phyloP scores from a whole-genome alignment of 2,113 vertebrate species.

The Athene noctua region DNA sequence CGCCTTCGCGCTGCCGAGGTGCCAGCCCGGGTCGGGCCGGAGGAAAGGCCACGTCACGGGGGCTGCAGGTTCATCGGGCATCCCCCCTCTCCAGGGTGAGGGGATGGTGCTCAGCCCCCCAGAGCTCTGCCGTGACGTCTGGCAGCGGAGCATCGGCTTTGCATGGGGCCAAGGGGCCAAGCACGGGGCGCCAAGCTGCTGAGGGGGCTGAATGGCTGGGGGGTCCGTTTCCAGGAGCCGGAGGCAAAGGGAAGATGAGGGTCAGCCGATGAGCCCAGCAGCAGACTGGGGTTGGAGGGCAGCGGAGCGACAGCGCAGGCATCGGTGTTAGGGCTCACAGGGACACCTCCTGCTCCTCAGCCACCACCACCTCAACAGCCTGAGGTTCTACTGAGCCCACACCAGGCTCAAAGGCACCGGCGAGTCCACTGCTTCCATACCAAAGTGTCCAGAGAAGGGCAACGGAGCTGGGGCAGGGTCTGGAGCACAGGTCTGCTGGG shows the following conservation, averaged over 20 bases:
- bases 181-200: not conserved
- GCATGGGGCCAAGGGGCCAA: not conserved
- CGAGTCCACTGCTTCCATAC: not conserved
- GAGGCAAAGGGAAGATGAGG: no score
- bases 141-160: not conserved
- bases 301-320: not conserved
- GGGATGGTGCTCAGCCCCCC: no score
- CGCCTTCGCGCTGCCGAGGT: accelerated
- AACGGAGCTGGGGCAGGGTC: no score
- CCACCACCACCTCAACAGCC: no score
- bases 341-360: not conserved
- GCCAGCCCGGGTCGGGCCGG: accelerated
- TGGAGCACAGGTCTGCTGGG: no score
- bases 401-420: not conserved
- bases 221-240: not conserved
- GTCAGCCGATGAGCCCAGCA: accelerated
- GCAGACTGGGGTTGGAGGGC: not conserved
- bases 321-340: not conserved
- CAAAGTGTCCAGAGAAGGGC: not conserved
- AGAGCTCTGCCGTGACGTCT: not conserved
- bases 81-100: not conserved
- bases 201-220: no score
- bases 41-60: not conserved
- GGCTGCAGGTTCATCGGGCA: not conserved
- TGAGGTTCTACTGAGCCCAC: no score